A percentile compares a stretch with the other conserved stretches of the same genome.
phyloP scores from a whole-genome alignment of 2,797 vertebrate genomes.

The Gymnothorax javanicus region DNA sequence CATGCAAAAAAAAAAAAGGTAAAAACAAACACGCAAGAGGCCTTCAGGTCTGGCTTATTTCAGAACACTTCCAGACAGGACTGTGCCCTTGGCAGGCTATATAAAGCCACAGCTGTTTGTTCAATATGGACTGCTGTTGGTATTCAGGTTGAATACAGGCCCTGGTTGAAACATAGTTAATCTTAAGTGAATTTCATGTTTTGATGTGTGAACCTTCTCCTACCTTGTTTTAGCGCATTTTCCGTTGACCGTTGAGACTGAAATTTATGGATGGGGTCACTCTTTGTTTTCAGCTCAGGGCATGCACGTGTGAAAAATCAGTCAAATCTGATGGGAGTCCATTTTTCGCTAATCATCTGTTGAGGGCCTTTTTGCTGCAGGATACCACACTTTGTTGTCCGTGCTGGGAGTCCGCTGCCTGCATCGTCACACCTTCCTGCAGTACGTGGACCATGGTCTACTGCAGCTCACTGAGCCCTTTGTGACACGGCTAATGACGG shows the following conservation, averaged over 20 bases:
- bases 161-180: not conserved
- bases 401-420: conserved; percentile 82
- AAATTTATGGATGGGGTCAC: not conserved
- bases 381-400: conserved; percentile 82
- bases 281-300: not conserved
- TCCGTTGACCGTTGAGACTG: not conserved
- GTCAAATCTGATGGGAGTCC: not conserved
- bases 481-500: conserved; percentile 80
- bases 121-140: not conserved
- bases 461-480: conserved; percentile 83
- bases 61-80: not conserved
- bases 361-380: conserved; percentile 55
- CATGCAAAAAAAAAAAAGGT: not conserved
- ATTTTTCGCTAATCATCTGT: not conserved
- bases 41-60: not conserved
- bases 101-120: not conserved
- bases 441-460: conserved; percentile 83
- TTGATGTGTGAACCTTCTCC: not conserved
- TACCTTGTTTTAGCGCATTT: not conserved
- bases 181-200: not conserved
- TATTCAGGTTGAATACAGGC: not conserved
- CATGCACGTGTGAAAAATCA: not conserved
- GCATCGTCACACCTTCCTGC: conserved; percentile 81
- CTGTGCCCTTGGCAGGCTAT: not conserved
- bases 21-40: not conserved